Conservation (phyloP, 2,888 invertebrate genomes). For the Aproaerema taeniolella region DNA sequence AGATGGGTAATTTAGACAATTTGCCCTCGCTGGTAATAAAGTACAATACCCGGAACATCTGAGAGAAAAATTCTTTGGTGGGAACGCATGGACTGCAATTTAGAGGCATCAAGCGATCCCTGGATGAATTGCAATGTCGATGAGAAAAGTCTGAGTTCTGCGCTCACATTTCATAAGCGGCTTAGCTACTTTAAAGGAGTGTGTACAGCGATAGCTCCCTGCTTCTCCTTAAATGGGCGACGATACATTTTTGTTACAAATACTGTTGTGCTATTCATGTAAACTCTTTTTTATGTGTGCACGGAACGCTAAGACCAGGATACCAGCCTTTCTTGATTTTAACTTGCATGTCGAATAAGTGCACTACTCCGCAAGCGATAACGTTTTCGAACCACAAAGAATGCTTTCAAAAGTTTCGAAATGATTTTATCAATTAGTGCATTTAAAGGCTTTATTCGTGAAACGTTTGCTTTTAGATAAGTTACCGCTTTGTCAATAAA, state of each 20-base stretch:
- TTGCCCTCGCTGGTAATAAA: constrained; percentile 18
- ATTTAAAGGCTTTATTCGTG: too few species aligned
- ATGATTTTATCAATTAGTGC: too few species aligned
- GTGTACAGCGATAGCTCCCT: constrained; percentile 46
- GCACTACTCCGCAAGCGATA: too few species aligned
- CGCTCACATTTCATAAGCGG: constrained; percentile 57
- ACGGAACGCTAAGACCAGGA: constrained; percentile 5
- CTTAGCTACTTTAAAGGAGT: constrained; percentile 62
- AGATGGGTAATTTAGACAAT: constrained; percentile 21
- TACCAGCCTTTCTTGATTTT: constrained; percentile 4
- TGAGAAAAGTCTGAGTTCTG: constrained; percentile 52
- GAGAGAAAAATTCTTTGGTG: constrained; percentile 26
- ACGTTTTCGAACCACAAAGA: too few species aligned
- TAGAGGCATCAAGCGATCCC: constrained; percentile 28
- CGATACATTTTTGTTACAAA: constrained; percentile 58
- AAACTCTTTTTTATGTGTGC: constrained; percentile 51
- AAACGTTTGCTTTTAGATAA: constrained; percentile 4
- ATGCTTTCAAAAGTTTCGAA: too few species aligned
- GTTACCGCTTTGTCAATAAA: constrained; percentile 6
- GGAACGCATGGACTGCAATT: constrained; percentile 37
- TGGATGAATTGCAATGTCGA: constrained; percentile 28
- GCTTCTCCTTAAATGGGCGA: constrained; percentile 47
- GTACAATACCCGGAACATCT: constrained; percentile 25
- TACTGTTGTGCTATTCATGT: constrained; percentile 38
- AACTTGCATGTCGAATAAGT: too few species aligned